Evolutionary conservation across 2,113 vertebrate species (phyloP).

Genomic region (Anthoscopus minutus): DNA sequence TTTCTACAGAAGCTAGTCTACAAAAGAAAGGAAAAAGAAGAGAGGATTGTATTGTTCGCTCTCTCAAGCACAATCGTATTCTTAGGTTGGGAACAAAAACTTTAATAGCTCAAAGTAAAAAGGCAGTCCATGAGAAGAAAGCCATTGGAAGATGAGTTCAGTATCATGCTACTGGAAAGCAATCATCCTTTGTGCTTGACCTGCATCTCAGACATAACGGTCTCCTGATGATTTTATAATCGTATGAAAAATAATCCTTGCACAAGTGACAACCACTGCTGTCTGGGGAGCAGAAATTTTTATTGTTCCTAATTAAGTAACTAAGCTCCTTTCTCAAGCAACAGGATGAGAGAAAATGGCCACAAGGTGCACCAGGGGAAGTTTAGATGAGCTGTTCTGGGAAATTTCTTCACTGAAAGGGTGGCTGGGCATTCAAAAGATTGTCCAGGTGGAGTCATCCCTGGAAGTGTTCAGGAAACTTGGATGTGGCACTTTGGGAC

Average conservation of each 20-base stretch:
- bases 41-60: neutral
- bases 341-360: neutral
- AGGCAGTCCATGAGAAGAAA: neutral
- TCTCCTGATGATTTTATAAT: neutral
- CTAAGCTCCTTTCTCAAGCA: neutral
- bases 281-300: neutral
- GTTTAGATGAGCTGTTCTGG: neutral
- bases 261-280: neutral
- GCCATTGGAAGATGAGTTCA: neutral
- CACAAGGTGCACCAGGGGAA: neutral
- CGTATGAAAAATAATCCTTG: neutral
- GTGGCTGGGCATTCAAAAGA: neutral
- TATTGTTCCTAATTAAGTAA: neutral
- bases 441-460: neutral
- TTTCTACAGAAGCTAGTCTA: neutral
- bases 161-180: neutral
- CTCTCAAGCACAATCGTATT: neutral
- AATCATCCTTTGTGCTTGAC: neutral
- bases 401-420: neutral
- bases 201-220: neutral
- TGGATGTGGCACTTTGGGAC: neutral
- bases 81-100: neutral
- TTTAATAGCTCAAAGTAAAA: neutral
- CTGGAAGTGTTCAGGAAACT: fast-evolving
- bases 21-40: neutral